Percentiles rank a stretch among this genome's conserved stretches.
phyloP scores from a whole-genome alignment of 2,113 vertebrate species.

The Taxidea taxus region DNA sequence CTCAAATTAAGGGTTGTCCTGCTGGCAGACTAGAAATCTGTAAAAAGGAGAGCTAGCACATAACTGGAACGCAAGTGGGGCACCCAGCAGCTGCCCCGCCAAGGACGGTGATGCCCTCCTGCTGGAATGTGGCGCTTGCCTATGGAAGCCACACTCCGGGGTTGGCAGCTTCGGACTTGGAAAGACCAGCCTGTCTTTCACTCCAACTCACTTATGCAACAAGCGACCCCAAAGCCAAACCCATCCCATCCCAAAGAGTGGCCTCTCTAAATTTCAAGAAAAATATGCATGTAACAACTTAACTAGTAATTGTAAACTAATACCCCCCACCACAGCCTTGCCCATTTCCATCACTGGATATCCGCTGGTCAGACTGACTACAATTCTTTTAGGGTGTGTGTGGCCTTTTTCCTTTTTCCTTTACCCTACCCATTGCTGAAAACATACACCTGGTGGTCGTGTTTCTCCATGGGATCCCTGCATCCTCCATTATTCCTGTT shows the following conservation, averaged over 20 bases:
- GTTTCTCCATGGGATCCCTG: not conserved
- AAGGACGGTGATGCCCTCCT: not conserved
- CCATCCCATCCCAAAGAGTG: not conserved
- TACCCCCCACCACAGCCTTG: not conserved
- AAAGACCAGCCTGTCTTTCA: not conserved
- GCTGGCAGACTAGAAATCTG: not conserved
- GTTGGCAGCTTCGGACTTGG: not conserved
- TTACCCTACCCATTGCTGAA: not conserved
- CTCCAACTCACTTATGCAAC: not conserved
- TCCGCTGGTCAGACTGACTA: slow-evolving; percentile 27
- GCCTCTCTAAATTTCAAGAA: not conserved
- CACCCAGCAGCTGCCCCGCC: not conserved
- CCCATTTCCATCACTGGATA: slow-evolving; percentile 37
- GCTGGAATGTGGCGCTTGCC: too few species aligned
- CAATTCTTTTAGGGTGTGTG: not conserved
- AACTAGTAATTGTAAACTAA: not conserved
- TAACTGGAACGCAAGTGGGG: not conserved
- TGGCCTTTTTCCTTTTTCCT: not conserved
- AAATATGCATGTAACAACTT: not conserved
- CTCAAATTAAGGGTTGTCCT: not conserved
- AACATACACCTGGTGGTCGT: not conserved
- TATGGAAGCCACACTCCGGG: not conserved
- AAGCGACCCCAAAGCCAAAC: not conserved
- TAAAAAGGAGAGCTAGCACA: not conserved
- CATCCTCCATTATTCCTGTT: not conserved